Conservation (phyloP, 2,888 invertebrate genomes). For the Eupithecia subumbrata region DNA sequence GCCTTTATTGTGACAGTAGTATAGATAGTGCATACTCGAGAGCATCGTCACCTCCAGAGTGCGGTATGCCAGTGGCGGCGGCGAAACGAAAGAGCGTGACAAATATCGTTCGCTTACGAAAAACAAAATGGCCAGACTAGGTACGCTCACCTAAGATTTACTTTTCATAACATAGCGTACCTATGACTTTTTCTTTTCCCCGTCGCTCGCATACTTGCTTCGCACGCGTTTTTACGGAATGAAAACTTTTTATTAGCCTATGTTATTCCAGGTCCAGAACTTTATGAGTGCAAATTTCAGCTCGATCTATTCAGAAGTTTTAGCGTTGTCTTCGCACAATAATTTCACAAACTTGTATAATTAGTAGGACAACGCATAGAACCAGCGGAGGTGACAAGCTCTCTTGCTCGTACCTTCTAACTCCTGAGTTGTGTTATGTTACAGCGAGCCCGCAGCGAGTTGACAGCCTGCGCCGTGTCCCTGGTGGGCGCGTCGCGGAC, state of each 20-base stretch:
- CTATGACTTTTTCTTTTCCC: neutral
- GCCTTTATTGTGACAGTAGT: neutral
- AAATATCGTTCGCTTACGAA: neutral
- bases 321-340: no score
- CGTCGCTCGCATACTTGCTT: no score
- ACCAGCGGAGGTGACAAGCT: neutral
- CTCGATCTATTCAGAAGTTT: no score
- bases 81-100: neutral
- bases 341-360: no score
- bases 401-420: neutral
- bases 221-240: no score
- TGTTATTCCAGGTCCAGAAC: no score
- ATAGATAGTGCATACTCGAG: neutral
- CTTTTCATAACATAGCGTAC: neutral
- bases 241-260: no score
- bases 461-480: slow-evolving; percentile 91
- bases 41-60: neutral
- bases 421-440: neutral
- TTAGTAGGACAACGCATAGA: no score
- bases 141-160: neutral
- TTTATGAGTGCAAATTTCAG: no score
- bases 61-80: neutral
- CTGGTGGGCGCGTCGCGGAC: slow-evolving; percentile 87
- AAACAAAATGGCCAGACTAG: neutral
- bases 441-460: slow-evolving; percentile 89